A percentile compares a stretch with the other conserved stretches of the same genome.
Conservation (phyloP, 2,888 invertebrate species). For the Epinotia bilunana region DNA sequence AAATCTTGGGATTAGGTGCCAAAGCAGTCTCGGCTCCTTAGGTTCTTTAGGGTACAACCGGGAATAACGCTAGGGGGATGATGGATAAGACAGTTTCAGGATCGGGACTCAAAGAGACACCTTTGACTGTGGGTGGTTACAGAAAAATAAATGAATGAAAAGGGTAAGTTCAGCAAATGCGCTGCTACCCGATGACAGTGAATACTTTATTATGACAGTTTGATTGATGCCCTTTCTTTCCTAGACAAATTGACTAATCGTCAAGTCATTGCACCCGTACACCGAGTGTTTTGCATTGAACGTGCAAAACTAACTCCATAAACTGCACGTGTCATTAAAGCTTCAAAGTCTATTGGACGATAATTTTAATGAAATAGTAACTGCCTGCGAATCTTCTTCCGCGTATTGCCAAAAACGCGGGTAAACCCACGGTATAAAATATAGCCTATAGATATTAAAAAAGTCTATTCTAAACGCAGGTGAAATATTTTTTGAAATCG, state of each 20-base stretch:
- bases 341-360: background rate
- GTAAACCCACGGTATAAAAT: too few species aligned
- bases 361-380: background rate
- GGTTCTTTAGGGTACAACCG: too few species aligned
- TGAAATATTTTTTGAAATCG: too few species aligned
- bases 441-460: too few species aligned
- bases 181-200: too few species aligned
- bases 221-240: background rate
- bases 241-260: background rate
- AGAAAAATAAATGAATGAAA: background rate
- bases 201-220: background rate
- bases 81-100: background rate
- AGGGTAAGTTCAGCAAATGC: too few species aligned
- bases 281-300: background rate
- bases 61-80: too few species aligned
- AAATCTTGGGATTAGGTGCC: background rate
- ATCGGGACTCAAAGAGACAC: background rate
- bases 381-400: too few species aligned
- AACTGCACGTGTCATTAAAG: background rate
- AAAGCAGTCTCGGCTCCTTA: too few species aligned
- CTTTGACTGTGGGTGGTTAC: background rate
- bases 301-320: background rate
- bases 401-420: too few species aligned
- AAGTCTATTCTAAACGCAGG: too few species aligned
- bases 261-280: background rate